Conservation (phyloP, 2,797 vertebrate species). For the Lutjanus campechanus region DNA sequence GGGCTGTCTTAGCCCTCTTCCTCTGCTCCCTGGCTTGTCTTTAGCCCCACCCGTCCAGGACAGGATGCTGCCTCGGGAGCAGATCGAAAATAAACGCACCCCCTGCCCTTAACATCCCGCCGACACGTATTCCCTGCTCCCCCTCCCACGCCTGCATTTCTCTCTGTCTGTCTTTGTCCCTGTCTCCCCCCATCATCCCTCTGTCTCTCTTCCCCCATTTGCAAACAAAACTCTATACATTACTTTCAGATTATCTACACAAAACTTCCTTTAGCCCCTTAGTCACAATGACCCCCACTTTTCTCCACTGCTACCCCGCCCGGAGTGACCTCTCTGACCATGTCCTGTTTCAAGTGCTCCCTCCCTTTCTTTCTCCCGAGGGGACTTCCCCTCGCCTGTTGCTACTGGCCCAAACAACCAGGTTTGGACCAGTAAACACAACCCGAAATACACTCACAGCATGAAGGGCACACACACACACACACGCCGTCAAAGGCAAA, state of each 20-base stretch:
- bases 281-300: slow-evolving; percentile 38
- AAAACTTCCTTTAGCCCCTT: slow-evolving; percentile 1
- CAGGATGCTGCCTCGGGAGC: slow-evolving; percentile 94
- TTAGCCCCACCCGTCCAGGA: slow-evolving; percentile 93
- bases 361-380: slow-evolving; percentile 49
- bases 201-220: neutral
- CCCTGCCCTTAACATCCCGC: slow-evolving; percentile 64
- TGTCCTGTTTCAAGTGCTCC: slow-evolving; percentile 61
- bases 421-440: slow-evolving; percentile 61
- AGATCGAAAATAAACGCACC: slow-evolving; percentile 89
- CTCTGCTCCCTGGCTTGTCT: slow-evolving; percentile 90
- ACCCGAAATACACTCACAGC: slow-evolving; percentile 72
- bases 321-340: slow-evolving; percentile 49
- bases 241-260: neutral
- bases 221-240: neutral
- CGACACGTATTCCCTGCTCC: slow-evolving; percentile 68
- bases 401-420: slow-evolving; percentile 63
- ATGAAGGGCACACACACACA: slow-evolving; percentile 43
- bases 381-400: slow-evolving; percentile 78
- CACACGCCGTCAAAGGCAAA: slow-evolving; percentile 18
- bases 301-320: slow-evolving; percentile 16
- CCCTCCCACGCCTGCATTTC: slow-evolving; percentile 29
- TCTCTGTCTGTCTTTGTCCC: slow-evolving; percentile 16
- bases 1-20: slow-evolving; percentile 95
- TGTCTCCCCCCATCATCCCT: neutral